Evolutionary conservation across 2,113 vertebrate species (phyloP).

Genomic region (Theristicus caerulescens): DNA sequence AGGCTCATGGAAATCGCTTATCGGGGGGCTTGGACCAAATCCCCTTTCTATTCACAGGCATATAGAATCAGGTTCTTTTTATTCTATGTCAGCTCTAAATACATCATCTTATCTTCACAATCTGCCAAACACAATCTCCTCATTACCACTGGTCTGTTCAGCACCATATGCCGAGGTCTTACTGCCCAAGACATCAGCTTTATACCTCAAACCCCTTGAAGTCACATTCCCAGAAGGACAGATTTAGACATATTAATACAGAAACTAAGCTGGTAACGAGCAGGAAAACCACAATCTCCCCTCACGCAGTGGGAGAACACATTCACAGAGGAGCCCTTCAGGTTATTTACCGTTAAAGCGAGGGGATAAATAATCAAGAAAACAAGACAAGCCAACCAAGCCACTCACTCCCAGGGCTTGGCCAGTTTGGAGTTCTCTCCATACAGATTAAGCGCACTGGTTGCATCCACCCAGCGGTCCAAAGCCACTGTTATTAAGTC

Average conservation of each 20-base stretch:
- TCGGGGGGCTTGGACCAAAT: neutral
- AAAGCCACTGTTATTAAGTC: accelerated
- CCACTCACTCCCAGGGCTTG: neutral
- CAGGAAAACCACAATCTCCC: neutral
- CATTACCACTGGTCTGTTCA: neutral
- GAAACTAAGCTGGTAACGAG: neutral
- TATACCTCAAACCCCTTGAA: neutral
- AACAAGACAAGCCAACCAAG: neutral
- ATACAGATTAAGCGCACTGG: accelerated
- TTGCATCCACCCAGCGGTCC: accelerated
- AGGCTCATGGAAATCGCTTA: neutral
- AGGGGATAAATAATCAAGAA: neutral
- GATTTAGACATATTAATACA: neutral
- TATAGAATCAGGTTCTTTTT: neutral
- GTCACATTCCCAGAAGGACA: neutral
- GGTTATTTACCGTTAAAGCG: neutral
- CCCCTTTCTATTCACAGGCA: neutral
- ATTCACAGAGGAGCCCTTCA: neutral
- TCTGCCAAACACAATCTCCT: neutral
- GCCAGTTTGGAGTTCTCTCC: accelerated
- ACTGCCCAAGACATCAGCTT: neutral
- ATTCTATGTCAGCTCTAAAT: neutral
- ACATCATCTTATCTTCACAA: neutral
- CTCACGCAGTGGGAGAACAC: neutral
- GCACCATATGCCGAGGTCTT: constrained; percentile 8